A percentile compares a stretch with the other conserved stretches of the same genome.
phyloP scores from a whole-genome alignment of 2,797 vertebrate species.

The Darevskia mixta region DNA sequence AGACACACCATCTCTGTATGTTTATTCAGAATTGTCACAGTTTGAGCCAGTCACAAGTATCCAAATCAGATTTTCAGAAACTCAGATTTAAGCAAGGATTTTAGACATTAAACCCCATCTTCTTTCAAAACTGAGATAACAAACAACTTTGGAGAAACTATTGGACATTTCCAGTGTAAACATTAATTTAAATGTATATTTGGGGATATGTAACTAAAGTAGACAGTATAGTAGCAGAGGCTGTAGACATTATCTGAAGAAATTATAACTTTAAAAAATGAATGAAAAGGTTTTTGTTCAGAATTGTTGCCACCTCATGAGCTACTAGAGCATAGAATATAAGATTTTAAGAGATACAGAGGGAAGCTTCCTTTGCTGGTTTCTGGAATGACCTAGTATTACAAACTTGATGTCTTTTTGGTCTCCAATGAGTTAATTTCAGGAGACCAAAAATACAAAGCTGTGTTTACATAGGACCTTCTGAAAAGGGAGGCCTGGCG shows the following conservation, averaged over 20 bases:
- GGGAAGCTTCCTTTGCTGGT: neutral
- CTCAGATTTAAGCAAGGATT: neutral
- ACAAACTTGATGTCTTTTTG: neutral
- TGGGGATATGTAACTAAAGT: neutral
- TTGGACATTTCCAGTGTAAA: neutral
- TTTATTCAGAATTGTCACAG: neutral
- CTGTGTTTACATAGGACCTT: constrained; percentile 31
- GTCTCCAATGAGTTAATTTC: constrained; percentile 31
- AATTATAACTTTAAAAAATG: no score
- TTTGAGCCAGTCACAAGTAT: neutral
- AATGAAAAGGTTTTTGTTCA: neutral
- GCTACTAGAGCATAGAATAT: neutral
- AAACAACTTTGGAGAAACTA: neutral
- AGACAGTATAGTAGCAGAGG: neutral
- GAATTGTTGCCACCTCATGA: neutral
- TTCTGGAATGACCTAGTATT: neutral
- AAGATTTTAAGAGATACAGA: neutral
- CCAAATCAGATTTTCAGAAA: neutral
- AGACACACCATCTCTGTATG: neutral
- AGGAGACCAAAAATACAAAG: constrained; percentile 16
- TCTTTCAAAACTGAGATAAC: neutral
- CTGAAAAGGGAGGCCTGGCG: constrained; percentile 14
- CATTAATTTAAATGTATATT: neutral
- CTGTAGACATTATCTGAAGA: neutral
- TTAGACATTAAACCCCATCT: neutral